Conservation (phyloP, 2,888 invertebrate genomes). For the Agrilus biguttatus region DNA sequence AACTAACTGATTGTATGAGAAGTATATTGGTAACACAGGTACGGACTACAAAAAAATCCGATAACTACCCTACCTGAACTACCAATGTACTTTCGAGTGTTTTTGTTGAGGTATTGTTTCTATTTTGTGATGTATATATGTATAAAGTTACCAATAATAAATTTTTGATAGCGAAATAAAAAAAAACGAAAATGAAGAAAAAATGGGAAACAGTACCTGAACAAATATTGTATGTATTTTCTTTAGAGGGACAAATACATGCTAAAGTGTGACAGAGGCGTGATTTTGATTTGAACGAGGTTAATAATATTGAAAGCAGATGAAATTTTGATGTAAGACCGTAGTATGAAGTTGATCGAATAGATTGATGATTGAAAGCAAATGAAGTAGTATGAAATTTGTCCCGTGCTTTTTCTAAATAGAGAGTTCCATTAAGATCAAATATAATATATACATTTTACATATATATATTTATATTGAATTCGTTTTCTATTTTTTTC, state of each 20-base stretch:
- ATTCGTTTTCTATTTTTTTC: slow-evolving; percentile 4
- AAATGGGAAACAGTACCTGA: no score
- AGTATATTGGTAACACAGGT: background rate
- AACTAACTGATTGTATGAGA: slow-evolving; percentile 19
- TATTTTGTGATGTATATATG: no score
- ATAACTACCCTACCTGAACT: no score
- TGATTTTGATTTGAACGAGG: slow-evolving; percentile 6
- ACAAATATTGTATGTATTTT: background rate
- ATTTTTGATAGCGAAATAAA: no score
- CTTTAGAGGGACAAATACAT: slow-evolving; percentile 17
- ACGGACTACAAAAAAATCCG: background rate
- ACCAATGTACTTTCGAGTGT: no score
- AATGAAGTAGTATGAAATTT: slow-evolving; percentile 27
- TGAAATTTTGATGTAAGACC: slow-evolving; percentile 7
- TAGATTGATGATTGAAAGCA: background rate
- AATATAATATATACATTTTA: background rate
- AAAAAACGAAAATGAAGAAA: no score
- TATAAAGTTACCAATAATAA: no score
- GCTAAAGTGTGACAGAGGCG: slow-evolving; percentile 20
- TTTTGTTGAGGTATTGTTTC: no score
- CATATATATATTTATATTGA: slow-evolving; percentile 1
- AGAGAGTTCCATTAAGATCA: slow-evolving; percentile 19
- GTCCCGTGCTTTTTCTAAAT: slow-evolving; percentile 21
- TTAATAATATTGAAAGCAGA: slow-evolving; percentile 5
- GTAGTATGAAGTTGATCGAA: slow-evolving; percentile 8